A percentile compares a stretch with the other conserved stretches of the same genome.
phyloP scores from a whole-genome alignment of 2,888 invertebrate species.

The Chorisops tibialis region DNA sequence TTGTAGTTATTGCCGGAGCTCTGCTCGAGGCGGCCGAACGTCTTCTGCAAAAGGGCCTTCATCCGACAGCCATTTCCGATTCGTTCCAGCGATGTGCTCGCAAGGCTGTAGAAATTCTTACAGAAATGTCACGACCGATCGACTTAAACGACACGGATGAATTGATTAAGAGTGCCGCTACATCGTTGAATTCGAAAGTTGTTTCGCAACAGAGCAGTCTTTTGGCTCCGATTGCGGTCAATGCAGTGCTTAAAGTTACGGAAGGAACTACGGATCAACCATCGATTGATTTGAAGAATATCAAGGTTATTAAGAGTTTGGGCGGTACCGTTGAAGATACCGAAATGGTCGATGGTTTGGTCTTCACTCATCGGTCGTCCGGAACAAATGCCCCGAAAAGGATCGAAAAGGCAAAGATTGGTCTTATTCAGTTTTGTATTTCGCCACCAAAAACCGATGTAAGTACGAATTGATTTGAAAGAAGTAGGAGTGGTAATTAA shows the following conservation, averaged over 20 bases:
- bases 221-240: constrained; percentile 94
- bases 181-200: constrained; percentile 97
- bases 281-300: constrained; percentile 88
- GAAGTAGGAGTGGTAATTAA: not conserved
- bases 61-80: constrained; percentile 96
- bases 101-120: constrained; percentile 62
- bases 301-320: constrained; percentile 94
- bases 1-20: constrained; percentile 96
- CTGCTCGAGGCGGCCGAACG: constrained; percentile 92
- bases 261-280: constrained; percentile 59
- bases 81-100: constrained; percentile 75
- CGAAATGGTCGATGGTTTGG: constrained; percentile 90
- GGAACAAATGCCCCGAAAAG: constrained; percentile 89
- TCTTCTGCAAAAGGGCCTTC: constrained; percentile 88
- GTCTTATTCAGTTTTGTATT: constrained; percentile 98
- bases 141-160: constrained; percentile 83
- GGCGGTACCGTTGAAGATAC: constrained; percentile 98
- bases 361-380: constrained; percentile 84
- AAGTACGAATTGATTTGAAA: constrained; percentile 45
- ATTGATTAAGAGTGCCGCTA: constrained; percentile 91
- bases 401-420: constrained; percentile 97
- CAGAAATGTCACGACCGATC: constrained; percentile 79
- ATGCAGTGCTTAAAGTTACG: constrained; percentile 79
- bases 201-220: constrained; percentile 96
- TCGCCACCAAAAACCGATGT: constrained; percentile 99